Evolutionary conservation across 64 coral and sea anemone genomes (phyloP).

Genomic region (Catalaphyllia jardinei): DNA sequence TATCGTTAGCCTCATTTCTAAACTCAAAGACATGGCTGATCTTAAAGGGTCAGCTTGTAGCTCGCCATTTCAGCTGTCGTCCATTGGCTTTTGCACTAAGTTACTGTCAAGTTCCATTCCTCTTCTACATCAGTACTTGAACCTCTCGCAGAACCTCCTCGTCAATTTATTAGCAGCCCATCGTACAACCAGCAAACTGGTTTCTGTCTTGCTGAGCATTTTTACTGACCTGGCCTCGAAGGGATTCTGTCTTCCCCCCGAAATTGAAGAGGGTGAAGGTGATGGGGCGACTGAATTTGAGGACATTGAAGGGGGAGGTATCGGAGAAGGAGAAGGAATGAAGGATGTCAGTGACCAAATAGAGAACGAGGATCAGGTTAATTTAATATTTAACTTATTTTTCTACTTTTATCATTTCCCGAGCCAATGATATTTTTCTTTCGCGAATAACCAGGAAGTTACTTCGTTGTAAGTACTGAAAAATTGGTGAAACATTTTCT

Average conservation of each 20-base stretch:
- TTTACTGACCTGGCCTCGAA: constrained; percentile 75
- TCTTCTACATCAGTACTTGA: constrained; percentile 75
- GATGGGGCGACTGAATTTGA: constrained; percentile 90
- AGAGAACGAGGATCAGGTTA: constrained; percentile 95
- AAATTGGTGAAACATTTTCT: too few species aligned
- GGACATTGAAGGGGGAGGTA: constrained; percentile 87
- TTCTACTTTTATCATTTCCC: too few species aligned
- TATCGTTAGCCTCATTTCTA: constrained; percentile 14
- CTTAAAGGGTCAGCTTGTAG: neutral
- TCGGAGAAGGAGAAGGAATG: constrained; percentile 92
- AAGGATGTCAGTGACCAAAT: constrained; percentile 99
- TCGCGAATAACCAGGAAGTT: too few species aligned
- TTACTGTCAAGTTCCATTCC: constrained; percentile 25
- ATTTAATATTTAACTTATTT: too few species aligned
- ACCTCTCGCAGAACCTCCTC: constrained; percentile 54
- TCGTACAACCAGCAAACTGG: constrained; percentile 71
- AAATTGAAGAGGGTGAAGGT: constrained; percentile 77
- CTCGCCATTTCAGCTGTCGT: neutral
- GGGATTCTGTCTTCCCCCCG: constrained; percentile 94
- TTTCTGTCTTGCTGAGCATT: constrained; percentile 81
- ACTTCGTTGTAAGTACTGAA: too few species aligned
- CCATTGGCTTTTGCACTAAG: neutral
- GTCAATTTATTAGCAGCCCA: constrained; percentile 68
- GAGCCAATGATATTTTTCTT: too few species aligned
- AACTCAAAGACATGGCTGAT: constrained; percentile 37